Base-by-base conservation (phyloP, 2,888 invertebrate genomes). In the Balanococcus diminutus region DNA sequence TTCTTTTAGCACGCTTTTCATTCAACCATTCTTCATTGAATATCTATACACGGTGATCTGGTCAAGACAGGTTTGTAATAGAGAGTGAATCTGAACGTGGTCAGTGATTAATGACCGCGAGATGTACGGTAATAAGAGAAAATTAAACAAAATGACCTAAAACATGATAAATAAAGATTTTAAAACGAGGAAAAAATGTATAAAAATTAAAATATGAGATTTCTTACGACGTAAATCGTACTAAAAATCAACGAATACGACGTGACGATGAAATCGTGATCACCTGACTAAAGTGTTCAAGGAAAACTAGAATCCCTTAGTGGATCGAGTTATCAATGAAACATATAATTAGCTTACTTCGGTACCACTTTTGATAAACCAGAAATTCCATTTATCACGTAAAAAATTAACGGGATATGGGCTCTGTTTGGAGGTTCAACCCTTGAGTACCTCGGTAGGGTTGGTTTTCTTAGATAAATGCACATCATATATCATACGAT, bases 51-150 rank as follows among this genome's bases (percentile, higher is more conserved):
- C 75, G 75, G 75, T n/a, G 75, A 75, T 75, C 32, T 32, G 32
- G n/a, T 32, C 32, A 75, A 75, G 75, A 75, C 75, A 75, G 75
- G 75, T 75, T 75, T 75, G 32, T 14, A 28, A 32, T 75, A 75
- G 75, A 75, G 75, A 75, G 75, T 75, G 75, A 75, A 75, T 75
- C 32, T 75, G 75, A 75, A 32, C 75, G 75, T 75, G 75, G 75
- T 75, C 75, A 75, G 75, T 75, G 75, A 75, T 75, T 75, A 75
- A 75, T 75, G 75, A 75, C 4, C 32, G 51, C 51, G 19, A 75
- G 3, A 75, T n/a, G 8, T 46, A 25, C 8, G 61, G 22, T 25
- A 8, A 19, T 36, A 36, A 14, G 32, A 32, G 32, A 32, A 75
- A 75, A 67, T 25, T 67, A n/a, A 14, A 11, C 4, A 67, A 67